phyloP scores from a whole-genome alignment of 2,888 invertebrate species.

The Andrena bicolor region DNA sequence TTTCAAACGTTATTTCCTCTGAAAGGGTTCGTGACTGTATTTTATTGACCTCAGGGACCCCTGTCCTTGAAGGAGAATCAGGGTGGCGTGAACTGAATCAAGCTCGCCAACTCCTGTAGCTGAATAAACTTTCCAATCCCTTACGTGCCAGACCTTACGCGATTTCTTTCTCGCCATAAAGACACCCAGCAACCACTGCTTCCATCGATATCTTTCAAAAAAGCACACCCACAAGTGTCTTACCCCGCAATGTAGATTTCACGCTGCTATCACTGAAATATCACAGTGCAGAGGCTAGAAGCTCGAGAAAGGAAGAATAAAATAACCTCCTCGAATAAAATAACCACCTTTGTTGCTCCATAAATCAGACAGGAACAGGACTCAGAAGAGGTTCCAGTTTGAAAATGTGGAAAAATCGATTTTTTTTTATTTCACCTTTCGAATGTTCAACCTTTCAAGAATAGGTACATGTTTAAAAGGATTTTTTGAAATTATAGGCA shows the following conservation, averaged over 20 bases:
- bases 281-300: background rate
- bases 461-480: too few species aligned
- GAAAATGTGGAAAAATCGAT: too few species aligned
- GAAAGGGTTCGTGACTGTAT: conserved; percentile 53
- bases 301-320: background rate
- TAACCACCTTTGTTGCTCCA: too few species aligned
- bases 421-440: too few species aligned
- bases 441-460: too few species aligned
- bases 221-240: background rate
- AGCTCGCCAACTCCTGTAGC: conserved; percentile 18
- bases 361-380: too few species aligned
- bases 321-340: background rate
- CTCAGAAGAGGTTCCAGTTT: too few species aligned
- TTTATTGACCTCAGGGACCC: conserved; percentile 42
- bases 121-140: conserved; percentile 47
- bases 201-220: background rate
- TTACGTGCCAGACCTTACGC: conserved; percentile 18
- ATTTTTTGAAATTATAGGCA: background rate
- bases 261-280: background rate
- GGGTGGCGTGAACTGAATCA: conserved; percentile 33
- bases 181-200: background rate
- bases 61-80: conserved; percentile 39
- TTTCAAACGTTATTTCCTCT: conserved; percentile 40
- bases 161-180: conserved; percentile 17
- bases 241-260: too few species aligned